These are phyloP conservation scores for Troides aeacus DNA, from an alignment of 2,888 invertebrate species.

Conservation along the genomic window DNA sequence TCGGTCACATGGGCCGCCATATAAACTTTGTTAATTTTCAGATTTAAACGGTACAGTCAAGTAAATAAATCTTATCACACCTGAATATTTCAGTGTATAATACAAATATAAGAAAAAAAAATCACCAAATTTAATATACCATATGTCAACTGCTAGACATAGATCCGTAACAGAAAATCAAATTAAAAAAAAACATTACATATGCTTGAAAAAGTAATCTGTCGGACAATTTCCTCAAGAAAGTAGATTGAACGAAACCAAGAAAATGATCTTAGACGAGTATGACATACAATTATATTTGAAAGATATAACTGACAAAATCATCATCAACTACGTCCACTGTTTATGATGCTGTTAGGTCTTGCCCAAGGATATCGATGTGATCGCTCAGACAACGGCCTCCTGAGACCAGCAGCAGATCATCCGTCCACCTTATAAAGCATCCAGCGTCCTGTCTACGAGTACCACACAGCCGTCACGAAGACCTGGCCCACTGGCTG, in stretches of 20 bases:
- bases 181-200: background rate
- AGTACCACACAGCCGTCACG: too few relatives aligned
- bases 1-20: slow-evolving; percentile 34
- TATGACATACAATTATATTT: background rate
- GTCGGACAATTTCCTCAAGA: slow-evolving; percentile 6
- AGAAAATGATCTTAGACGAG: slow-evolving; percentile 16
- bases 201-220: background rate
- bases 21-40: slow-evolving; percentile 39
- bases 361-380: too few relatives aligned
- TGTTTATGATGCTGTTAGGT: too few relatives aligned
- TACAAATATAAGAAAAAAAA: background rate
- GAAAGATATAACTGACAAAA: too few relatives aligned
- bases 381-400: too few relatives aligned
- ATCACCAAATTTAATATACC: background rate
- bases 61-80: slow-evolving; percentile 18
- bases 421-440: too few relatives aligned
- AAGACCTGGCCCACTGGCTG: too few relatives aligned
- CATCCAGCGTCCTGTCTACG: too few relatives aligned
- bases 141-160: too few relatives aligned
- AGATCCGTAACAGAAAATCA: too few relatives aligned
- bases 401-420: too few relatives aligned
- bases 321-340: too few relatives aligned
- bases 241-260: slow-evolving; percentile 30
- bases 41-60: slow-evolving; percentile 43
- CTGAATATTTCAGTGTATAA: background rate